Evolutionary conservation across 2,113 vertebrate genomes (phyloP).

Genomic region (Rhabdomys dilectus): DNA sequence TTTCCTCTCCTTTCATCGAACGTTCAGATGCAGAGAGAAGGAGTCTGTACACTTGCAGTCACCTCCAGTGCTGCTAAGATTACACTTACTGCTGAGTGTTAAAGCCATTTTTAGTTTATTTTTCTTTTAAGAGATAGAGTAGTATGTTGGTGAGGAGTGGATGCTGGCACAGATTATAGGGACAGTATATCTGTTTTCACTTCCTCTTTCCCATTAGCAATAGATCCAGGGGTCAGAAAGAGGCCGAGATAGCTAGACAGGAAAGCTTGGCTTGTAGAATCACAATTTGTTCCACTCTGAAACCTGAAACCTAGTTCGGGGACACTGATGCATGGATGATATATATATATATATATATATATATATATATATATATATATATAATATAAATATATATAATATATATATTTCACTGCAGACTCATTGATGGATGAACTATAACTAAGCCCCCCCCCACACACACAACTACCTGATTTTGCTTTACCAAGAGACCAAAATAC

Average conservation of each 20-base stretch:
- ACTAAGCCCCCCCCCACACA: not conserved
- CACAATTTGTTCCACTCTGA: not conserved
- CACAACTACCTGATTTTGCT: not conserved
- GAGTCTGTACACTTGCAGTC: not conserved
- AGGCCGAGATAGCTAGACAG: not conserved
- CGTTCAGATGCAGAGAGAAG: not conserved
- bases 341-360: too few species aligned
- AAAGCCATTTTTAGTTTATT: not conserved
- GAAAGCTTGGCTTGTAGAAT: not conserved
- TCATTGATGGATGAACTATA: not conserved
- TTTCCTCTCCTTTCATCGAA: constrained; percentile 23
- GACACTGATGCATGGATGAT: not conserved
- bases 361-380: too few species aligned
- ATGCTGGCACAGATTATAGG: not conserved
- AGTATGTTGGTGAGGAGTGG: not conserved
- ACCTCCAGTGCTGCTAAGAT: not conserved
- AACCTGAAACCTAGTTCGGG: not conserved
- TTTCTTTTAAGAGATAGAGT: not conserved
- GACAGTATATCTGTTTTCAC: rapidly evolving
- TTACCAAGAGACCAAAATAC: not conserved
- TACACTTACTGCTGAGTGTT: not conserved
- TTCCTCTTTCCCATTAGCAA: not conserved
- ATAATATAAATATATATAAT: too few species aligned
- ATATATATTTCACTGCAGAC: not conserved
- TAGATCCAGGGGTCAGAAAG: not conserved